These are phyloP conservation scores for Leptopterna dolabrata DNA, from an alignment of 2,888 invertebrate species.

Conservation along the genomic window DNA sequence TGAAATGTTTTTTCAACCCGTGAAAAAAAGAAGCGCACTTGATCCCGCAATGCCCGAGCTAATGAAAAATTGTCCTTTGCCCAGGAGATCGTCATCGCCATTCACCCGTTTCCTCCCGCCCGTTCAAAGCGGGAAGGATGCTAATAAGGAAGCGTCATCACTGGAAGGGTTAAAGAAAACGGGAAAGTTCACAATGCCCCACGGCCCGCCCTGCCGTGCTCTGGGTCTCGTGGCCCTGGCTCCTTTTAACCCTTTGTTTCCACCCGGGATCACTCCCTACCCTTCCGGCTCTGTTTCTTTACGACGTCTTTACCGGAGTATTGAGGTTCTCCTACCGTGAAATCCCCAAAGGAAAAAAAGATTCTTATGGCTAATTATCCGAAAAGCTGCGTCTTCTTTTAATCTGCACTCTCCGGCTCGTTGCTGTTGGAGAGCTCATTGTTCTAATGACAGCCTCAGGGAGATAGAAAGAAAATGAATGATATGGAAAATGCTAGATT, in stretches of 20 bases:
- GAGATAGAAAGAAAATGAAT: too few species aligned
- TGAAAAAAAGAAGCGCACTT: background rate
- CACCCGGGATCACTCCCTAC: background rate
- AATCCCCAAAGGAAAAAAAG: slow-evolving; percentile 48
- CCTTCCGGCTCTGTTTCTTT: background rate
- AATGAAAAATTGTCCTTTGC: slow-evolving; percentile 16
- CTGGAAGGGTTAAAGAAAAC: background rate
- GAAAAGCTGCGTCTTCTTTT: slow-evolving; percentile 43
- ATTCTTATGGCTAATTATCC: slow-evolving; percentile 50
- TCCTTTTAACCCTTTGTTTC: slow-evolving; percentile 39
- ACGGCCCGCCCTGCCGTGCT: background rate
- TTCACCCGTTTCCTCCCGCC: background rate
- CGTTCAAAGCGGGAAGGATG: background rate
- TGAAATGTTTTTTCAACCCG: background rate
- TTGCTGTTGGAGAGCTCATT: background rate
- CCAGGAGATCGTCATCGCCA: background rate
- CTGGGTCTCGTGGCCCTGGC: slow-evolving; percentile 4
- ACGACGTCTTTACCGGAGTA: slow-evolving; percentile 14
- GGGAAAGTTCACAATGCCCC: background rate
- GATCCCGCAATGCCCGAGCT: background rate
- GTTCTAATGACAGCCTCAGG: background rate
- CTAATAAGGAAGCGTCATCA: slow-evolving; percentile 26
- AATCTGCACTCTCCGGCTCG: background rate
- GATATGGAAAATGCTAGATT: too few species aligned
- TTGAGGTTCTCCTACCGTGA: slow-evolving; percentile 41